These are phyloP conservation scores for Alosa sapidissima DNA, from an alignment of 2,797 vertebrate genomes.

Conservation along the genomic window DNA sequence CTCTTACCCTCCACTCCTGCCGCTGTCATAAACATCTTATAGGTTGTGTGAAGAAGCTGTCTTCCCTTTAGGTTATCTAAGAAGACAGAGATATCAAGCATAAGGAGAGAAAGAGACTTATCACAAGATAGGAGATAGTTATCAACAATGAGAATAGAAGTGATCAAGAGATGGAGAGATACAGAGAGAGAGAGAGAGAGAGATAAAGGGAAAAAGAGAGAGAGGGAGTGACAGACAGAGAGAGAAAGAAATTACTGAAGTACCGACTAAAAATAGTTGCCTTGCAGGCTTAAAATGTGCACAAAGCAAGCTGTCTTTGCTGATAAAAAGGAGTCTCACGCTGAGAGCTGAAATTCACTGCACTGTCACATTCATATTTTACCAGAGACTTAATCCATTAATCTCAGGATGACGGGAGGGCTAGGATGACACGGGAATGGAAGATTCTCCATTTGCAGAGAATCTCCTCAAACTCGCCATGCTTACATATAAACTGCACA, in stretches of 20 bases:
- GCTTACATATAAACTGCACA: not conserved
- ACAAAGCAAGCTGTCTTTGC: conserved; percentile 12
- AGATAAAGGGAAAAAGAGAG: conserved; percentile 31
- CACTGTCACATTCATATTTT: conserved; percentile 3
- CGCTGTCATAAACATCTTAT: conserved; percentile 96
- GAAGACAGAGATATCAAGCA: not conserved
- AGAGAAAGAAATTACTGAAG: not conserved
- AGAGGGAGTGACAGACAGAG: not conserved
- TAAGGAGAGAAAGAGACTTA: not conserved
- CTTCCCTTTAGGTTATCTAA: conserved; percentile 84
- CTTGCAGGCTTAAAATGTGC: not conserved
- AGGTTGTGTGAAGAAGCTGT: conserved; percentile 91
- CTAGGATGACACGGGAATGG: not conserved
- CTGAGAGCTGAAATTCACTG: not conserved
- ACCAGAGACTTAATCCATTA: not conserved
- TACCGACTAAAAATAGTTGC: conserved; percentile 4
- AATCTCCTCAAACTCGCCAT: not conserved
- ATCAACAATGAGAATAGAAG: not conserved
- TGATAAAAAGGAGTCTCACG: not conserved
- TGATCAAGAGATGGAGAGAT: not conserved
- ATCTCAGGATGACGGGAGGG: not conserved
- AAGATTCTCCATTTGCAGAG: not conserved
- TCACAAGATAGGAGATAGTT: not conserved
- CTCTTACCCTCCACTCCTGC: conserved; percentile 89
- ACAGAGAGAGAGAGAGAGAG: not conserved